Evolutionary conservation across 2,888 invertebrate genomes (phyloP), one percentile per base, ranked within the genome.

Genomic region (Drepanosiphum platanoidis): DNA sequence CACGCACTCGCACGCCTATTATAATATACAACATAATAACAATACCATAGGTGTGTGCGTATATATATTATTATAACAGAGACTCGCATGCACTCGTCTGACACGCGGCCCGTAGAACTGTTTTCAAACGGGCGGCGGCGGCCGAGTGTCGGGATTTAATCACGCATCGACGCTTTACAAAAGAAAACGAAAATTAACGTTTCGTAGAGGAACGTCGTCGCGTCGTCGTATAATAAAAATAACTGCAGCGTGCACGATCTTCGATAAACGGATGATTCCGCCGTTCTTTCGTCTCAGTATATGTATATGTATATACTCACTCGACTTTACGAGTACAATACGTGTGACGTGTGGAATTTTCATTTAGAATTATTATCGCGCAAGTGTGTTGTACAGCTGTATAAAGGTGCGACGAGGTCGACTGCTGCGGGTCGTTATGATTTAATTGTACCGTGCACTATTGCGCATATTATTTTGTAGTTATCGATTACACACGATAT

Each of bases 151-250:
- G 27, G 68, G 18, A 70, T 70, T 80, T 80, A 46, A 80, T 80
- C 80, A 80, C 80, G 80, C 80, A 34, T 46, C 80, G 80, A 66
- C 80, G 80, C 46, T 8, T 52, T 52, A 70, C 68, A 79, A 79
- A 34, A 68, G 79, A 70, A 80, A 36, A 68, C 9, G 80, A 80
- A 80, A 68, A 80, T 80, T 68, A 68, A 80, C 80, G 80, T 70
- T 80, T 27, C 36, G 34, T 80, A 75, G 34, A 68, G 66, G 34
- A 66, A 66, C 66, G 13, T 34, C 15, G 11, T n/a, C n/a, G n/a
- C n/a, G n/a, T n/a, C n/a, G n/a, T n/a, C 34, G 7, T 66, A 66
- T 32, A 32, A 7, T n/a, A n/a, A n/a, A n/a, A n/a, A n/a, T n/a
- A n/a, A n/a, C n/a, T n/a, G 18, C 32, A 61, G 27, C n/a, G n/a